Base-by-base conservation (phyloP, 2,888 invertebrate species). In the Spisula solida region DNA sequence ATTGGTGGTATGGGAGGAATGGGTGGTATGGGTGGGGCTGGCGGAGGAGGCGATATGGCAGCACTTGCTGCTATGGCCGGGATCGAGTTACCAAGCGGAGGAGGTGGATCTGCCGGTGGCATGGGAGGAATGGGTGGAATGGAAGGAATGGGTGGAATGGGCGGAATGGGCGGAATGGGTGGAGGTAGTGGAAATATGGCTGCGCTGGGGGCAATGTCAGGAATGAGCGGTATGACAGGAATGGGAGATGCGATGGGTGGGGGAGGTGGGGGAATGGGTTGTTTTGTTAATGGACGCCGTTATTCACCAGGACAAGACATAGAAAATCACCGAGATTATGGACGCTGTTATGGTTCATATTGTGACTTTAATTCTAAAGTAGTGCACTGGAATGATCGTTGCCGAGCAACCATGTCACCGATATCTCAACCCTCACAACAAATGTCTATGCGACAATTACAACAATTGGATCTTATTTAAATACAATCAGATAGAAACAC, bases 251-350 rank as follows among this genome's bases (percentile, higher is more conserved):
- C 10, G 47, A n/a, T 14, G 18, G 83, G 83, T 25, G 25, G 29
- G 31, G 47, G 41, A 1, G 48, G 66, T n/a, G 81, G 82, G 14
- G 75, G 70, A 48, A 86, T 51, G 41, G 87, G 91, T 10, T 92
- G 92, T 79, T 78, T 81, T 25, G 60, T 89, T 20, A 66, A 90
- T 25, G 92, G 92, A 16, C 31, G 78, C 12, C 89, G 86, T 90
- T 88, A 90, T 79, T 79, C 89, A 20, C 90, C 92, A 10, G 92
- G 92, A 16, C 29, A 81, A 29, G 92, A 92, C 51, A 92, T 92
- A 75, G 81, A 82, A 47, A 90, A 90, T 78, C 25, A 75, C 14
- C 66, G 87, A 29, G 83, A 88, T n/a, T 88, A 88, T 34, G 87
- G 85, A 41, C 78, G 70, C 16, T 92, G 92, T 81, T 89, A 88